These are phyloP conservation scores for Clarias macrocephalus DNA, from an alignment of 2,113 vertebrate genomes.

Conservation along the genomic window DNA sequence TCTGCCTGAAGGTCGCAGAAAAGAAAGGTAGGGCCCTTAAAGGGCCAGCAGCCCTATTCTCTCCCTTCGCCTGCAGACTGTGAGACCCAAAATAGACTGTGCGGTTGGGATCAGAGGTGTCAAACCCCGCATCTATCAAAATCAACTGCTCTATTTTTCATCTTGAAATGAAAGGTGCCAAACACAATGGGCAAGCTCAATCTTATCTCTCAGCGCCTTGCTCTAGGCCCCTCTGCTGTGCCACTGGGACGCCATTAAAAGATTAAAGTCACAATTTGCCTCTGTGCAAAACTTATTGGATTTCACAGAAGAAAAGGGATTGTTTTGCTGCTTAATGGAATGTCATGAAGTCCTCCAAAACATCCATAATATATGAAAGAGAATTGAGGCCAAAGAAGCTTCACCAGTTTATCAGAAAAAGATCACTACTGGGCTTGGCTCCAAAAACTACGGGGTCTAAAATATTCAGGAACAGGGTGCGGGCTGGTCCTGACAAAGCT, in stretches of 20 bases:
- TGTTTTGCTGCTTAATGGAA: slow-evolving; percentile 56
- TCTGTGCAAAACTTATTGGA: slow-evolving; percentile 59
- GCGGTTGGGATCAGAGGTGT: slow-evolving; percentile 75
- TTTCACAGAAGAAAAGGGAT: slow-evolving; percentile 58
- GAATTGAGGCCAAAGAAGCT: slow-evolving; percentile 39
- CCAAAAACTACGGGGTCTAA: slow-evolving; percentile 37
- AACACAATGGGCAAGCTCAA: slow-evolving; percentile 76
- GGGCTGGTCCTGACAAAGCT: slow-evolving; percentile 36
- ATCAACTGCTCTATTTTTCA: slow-evolving; percentile 77
- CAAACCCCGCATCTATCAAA: slow-evolving; percentile 84
- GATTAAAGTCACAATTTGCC: slow-evolving; percentile 68
- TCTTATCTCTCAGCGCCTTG: slow-evolving; percentile 71
- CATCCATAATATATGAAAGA: slow-evolving; percentile 45
- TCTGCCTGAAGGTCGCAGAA: slow-evolving; percentile 75
- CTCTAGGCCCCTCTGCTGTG: slow-evolving; percentile 55
- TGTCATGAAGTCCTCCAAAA: slow-evolving; percentile 35
- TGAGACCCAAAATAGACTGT: slow-evolving; percentile 73
- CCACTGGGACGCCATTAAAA: slow-evolving; percentile 56
- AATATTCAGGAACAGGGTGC: slow-evolving; percentile 32
- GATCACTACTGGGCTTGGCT: slow-evolving; percentile 25
- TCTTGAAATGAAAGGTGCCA: slow-evolving; percentile 77
- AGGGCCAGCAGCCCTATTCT: slow-evolving; percentile 68
- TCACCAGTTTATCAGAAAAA: slow-evolving; percentile 22
- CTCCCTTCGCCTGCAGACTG: slow-evolving; percentile 61
- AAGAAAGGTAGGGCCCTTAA: slow-evolving; percentile 79